Evolutionary conservation across 1,140 invertebrate genomes (phyloP), one percentile per base, ranked within the genome.

Genomic region (Odontomachus brunneus): DNA sequence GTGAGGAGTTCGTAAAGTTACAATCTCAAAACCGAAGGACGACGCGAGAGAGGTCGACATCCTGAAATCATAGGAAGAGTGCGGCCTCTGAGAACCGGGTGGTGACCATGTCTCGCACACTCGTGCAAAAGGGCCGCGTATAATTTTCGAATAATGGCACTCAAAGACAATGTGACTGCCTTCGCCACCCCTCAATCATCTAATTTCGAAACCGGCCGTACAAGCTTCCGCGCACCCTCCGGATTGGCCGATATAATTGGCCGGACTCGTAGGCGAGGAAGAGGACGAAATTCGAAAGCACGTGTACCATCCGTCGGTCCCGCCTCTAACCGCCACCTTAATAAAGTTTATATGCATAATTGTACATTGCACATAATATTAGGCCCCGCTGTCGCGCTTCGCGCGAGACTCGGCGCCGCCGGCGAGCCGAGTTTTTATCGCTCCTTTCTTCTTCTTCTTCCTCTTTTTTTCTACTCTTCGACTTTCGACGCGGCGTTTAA

Each of bases 401-500:
- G 38, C 38, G 38, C 38, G 15, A 69, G 69, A 57, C 51, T 57
- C 38, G 9, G 38, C 38, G 38, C 38, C 51, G 75, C 75, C 49
- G 33, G 51, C 33, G 17, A 49, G 22, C 33, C 22, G 15, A 19
- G 22, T 69, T 48, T 53, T 78, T 67, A 55, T n/a, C n/a, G n/a
- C n/a, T n/a, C 44, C 29, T 69, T 5, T 33, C 29, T 33, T 33
- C 15, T 9, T 80, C 29, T 72, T 22, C 59, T 59, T 69, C 14
- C 0, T 7, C 9, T 11, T 71, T 11, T 44, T 44, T 11, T 44
- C 9, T 14, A 69, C 26, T 71, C 17, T 72, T 69, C 57, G 3
- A 80, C 12, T 80, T 80, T 80, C 24, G 33, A 80, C 51, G 57
- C 24, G 57, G 22, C 33, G 65, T 71, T 80, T 80, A 80, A 80